Evolutionary conservation across 2,113 vertebrate genomes (phyloP), one percentile per base, ranked within the genome.

Genomic region (Vidua macroura): DNA sequence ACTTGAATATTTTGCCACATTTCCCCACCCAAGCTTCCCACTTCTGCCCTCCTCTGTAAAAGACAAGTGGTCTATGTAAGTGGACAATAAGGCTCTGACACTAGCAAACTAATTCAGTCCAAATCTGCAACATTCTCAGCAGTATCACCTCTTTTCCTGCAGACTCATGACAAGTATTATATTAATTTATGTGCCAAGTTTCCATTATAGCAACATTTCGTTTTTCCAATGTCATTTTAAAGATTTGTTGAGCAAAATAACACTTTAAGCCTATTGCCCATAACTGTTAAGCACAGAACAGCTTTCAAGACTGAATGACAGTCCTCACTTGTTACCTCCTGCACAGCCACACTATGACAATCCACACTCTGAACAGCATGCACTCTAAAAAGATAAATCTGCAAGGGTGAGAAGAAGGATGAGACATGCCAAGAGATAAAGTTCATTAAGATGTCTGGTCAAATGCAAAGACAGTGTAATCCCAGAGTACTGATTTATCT

Each of bases 331-430:
- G 69, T 23, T 52, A 70, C 27, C 22, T 58, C 58, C 68, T 63
- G 25, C 30, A 49, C 3, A 77, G 63, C 53, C 1, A 8, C n/a
- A 66, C 23, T 30, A 8, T 2, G 10, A 81, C 39, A 75, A 70
- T 16, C 33, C 64, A 48, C 1, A 2, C 39, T 77, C n/a, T 2
- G 0, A 92, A 67, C 22, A 68, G 66, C 30, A 64, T 1, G 1
- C 28, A 63, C 31, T 55, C 55, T 67, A 24, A 46, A 56, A 44
- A 82, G 14, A 68, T 6, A 60, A 43, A 90, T 15, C 66, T 41
- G 22, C 2, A 11, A 55, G 41, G 16, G 12, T 30, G 6, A 81
- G 31, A 67, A 79, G 44, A 74, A 86, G 67, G 27, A 81, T 56
- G 49, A 94, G 56, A 48, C 21, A 41, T 6, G 24, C 30, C 52